Base-by-base conservation (phyloP, 2,113 vertebrate genomes). In the Xiphorhynchus elegans region DNA sequence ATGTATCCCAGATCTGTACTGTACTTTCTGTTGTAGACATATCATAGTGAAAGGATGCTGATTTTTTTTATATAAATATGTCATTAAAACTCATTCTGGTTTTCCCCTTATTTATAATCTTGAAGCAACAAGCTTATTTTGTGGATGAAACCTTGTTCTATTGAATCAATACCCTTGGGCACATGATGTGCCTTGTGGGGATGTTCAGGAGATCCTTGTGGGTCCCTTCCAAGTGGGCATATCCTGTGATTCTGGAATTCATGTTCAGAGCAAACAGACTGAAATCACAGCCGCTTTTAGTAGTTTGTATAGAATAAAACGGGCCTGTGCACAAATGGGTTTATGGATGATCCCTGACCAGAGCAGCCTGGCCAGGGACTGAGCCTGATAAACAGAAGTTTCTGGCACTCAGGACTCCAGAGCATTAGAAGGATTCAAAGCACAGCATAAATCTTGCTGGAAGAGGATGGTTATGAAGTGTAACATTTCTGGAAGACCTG, bases 241-340 rank as follows among this genome's bases (percentile, higher is more conserved):
- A 17, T 37, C 37, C n/a, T 59, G 58, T 35, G 58, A 59, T 25
- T 35, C n/a, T 59, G 58, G 83, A 40, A 62, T 84, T 80, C 28
- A 4, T 33, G 49, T 90, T 70, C 76, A 53, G 73, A 42, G 60
- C 49, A 74, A 90, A 28, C 56, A 37, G 52, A 10, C 19, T 75
- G 92, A 84, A 90, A 62, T 89, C 80, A 82, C 85, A 93, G 69
- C 83, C 92, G 89, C 60, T 90, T 89, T 75, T 81, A n/a, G 73
- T n/a, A 49, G 76, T 68, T 84, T 87, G 49, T 75, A 2, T 12
- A 56, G 78, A 89, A 69, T 85, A 94, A 94, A 90, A 78, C 75
- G 82, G 52, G 21, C 56, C 59, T 67, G 5, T 67, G 55, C 56
- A 40, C 66, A 80, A 39, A 42, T 75, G 86, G 40, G 52, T 89